These are phyloP conservation scores for Drosophila helvetica DNA, from an alignment of 2,888 invertebrate genomes.

Conservation along the genomic window DNA sequence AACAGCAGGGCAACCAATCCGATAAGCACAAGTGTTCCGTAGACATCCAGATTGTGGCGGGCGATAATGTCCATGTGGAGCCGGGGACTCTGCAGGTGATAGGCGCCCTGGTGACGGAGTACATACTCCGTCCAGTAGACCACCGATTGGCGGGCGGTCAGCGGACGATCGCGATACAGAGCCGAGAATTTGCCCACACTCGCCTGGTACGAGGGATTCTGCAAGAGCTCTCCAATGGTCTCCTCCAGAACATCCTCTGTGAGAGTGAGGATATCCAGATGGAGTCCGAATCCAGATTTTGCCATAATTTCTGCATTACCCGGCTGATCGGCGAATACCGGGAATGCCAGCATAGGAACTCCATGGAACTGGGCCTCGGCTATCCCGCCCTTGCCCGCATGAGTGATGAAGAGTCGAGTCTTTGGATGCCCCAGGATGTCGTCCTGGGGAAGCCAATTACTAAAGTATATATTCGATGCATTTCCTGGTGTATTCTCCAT, in stretches of 20 bases:
- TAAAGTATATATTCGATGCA: constrained; percentile 86
- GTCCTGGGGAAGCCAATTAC: constrained; percentile 89
- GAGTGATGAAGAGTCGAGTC: constrained; percentile 86
- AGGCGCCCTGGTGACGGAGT: constrained; percentile 85
- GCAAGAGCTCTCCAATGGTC: constrained; percentile 63
- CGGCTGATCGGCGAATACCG: constrained; percentile 71
- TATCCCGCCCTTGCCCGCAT: constrained; percentile 87
- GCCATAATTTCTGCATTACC: constrained; percentile 59
- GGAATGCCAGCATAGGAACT: constrained; percentile 84
- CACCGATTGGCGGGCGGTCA: constrained; percentile 85
- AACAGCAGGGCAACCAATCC: not conserved
- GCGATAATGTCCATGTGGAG: constrained; percentile 83
- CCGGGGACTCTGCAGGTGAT: constrained; percentile 85
- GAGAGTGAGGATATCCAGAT: constrained; percentile 45
- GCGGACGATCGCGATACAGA: constrained; percentile 85
- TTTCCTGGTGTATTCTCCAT: constrained; percentile 85
- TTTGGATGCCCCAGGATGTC: constrained; percentile 87
- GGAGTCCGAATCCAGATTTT: constrained; percentile 58
- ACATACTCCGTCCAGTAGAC: constrained; percentile 86
- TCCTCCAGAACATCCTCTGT: constrained; percentile 46
- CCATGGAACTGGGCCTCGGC: constrained; percentile 86
- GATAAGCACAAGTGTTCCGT: constrained; percentile 22
- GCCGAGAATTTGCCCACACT: constrained; percentile 83
- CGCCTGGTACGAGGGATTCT: constrained; percentile 55
- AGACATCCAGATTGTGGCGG: constrained; percentile 84